These are phyloP conservation scores for Leucophenga maculata DNA, from an alignment of 2,888 invertebrate genomes.

Conservation along the genomic window DNA sequence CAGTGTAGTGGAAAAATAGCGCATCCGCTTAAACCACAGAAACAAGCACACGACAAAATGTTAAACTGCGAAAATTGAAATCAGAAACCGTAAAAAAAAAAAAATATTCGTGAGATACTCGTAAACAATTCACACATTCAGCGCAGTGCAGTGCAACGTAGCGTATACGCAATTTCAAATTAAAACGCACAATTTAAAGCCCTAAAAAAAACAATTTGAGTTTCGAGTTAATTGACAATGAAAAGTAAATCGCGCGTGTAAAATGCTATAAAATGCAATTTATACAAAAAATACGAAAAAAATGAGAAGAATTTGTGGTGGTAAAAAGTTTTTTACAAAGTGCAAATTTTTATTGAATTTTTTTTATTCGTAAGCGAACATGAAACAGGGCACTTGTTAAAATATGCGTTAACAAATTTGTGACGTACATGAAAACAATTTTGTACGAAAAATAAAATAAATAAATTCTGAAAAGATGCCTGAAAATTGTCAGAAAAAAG, in stretches of 20 bases:
- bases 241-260: slow-evolving; percentile 6
- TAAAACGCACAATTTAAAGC: background rate
- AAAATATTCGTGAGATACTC: too few relatives aligned
- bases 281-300: background rate
- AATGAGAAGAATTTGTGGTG: too few relatives aligned
- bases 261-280: slow-evolving; percentile 6
- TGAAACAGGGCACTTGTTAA: slow-evolving; percentile 33
- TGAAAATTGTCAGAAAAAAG: background rate
- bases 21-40: background rate
- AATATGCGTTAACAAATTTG: slow-evolving; percentile 42
- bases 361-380: background rate
- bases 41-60: background rate
- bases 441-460: slow-evolving; percentile 18
- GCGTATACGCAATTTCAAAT: slow-evolving; percentile 9
- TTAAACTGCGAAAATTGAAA: background rate
- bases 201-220: background rate
- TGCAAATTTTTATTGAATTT: slow-evolving; percentile 15
- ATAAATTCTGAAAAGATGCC: background rate
- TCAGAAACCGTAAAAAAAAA: background rate
- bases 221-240: background rate
- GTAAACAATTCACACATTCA: background rate
- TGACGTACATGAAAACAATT: background rate
- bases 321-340: background rate
- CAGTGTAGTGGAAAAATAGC: background rate
- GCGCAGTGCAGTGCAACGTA: background rate